These are phyloP conservation scores for Cheilosia vernalis DNA, from an alignment of 2,888 invertebrate genomes.

Conservation along the genomic window DNA sequence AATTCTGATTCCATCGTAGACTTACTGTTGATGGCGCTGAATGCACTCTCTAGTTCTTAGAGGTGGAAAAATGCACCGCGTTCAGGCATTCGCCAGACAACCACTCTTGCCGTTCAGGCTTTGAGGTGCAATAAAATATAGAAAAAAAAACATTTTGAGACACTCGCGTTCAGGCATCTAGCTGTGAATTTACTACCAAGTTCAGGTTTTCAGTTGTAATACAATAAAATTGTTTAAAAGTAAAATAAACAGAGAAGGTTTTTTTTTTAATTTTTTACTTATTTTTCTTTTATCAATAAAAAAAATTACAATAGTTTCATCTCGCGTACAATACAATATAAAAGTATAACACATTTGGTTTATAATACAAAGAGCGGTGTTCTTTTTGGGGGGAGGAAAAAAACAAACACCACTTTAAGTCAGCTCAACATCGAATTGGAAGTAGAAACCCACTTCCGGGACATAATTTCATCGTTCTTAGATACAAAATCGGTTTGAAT, in stretches of 20 bases:
- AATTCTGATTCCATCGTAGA: too few relatives aligned
- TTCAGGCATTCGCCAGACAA: too few relatives aligned
- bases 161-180: too few relatives aligned
- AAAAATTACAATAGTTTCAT: conserved; percentile 69
- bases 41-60: too few relatives aligned
- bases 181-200: too few relatives aligned
- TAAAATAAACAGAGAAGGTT: conserved; percentile 16
- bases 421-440: conserved; percentile 82
- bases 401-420: conserved; percentile 65
- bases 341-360: conserved; percentile 83
- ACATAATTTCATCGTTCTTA: conserved; percentile 76
- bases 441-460: conserved; percentile 74
- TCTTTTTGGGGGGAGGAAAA: conserved; percentile 71
- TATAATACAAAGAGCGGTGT: conserved; percentile 79
- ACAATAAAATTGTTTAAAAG: background rate
- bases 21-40: too few relatives aligned
- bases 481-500: conserved; percentile 6
- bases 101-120: too few relatives aligned
- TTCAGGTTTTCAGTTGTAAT: too few relatives aligned
- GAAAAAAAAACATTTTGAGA: too few relatives aligned
- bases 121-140: too few relatives aligned
- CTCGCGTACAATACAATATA: conserved; percentile 77
- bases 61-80: too few relatives aligned
- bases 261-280: conserved; percentile 60
- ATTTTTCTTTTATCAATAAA: conserved; percentile 63